Conservation (phyloP, 1,140 invertebrate genomes). For the Monomorium pharaonis region DNA sequence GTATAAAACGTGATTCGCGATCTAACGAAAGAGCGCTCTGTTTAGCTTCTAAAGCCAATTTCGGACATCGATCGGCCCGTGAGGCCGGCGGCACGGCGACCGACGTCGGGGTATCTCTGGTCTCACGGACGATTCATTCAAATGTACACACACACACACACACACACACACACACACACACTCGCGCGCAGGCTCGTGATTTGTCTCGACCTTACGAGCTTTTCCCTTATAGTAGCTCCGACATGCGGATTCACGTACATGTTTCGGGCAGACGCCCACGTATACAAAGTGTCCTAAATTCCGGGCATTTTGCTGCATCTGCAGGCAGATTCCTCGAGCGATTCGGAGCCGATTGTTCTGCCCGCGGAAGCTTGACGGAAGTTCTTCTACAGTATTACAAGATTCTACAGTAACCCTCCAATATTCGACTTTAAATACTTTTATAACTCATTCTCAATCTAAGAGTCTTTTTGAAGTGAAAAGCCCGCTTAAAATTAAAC, state of each 20-base stretch:
- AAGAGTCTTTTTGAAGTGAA: neutral
- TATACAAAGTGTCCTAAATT: neutral
- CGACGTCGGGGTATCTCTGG: slow-evolving; percentile 3
- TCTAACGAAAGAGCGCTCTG: slow-evolving; percentile 38
- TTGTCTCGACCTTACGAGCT: slow-evolving; percentile 8
- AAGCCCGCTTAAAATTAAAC: neutral
- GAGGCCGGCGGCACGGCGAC: too few relatives aligned
- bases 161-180: neutral
- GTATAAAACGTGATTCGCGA: slow-evolving; percentile 37
- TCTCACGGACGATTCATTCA: neutral
- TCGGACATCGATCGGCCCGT: slow-evolving; percentile 24
- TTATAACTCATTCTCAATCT: slow-evolving; percentile 5
- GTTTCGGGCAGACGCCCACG: neutral
- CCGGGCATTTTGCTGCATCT: neutral
- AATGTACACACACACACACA: neutral
- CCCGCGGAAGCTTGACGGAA: neutral
- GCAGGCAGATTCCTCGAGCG: neutral
- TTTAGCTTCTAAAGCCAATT: slow-evolving; percentile 38
- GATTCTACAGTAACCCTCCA: neutral
- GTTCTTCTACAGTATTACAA: too few relatives aligned
- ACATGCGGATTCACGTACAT: neutral
- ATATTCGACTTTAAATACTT: slow-evolving; percentile 5
- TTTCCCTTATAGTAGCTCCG: neutral
- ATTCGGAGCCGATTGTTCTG: slow-evolving; percentile 11
- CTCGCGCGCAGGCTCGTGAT: slow-evolving; percentile 13